phyloP scores from a whole-genome alignment of 2,888 invertebrate species.

The Operophtera brumata region DNA sequence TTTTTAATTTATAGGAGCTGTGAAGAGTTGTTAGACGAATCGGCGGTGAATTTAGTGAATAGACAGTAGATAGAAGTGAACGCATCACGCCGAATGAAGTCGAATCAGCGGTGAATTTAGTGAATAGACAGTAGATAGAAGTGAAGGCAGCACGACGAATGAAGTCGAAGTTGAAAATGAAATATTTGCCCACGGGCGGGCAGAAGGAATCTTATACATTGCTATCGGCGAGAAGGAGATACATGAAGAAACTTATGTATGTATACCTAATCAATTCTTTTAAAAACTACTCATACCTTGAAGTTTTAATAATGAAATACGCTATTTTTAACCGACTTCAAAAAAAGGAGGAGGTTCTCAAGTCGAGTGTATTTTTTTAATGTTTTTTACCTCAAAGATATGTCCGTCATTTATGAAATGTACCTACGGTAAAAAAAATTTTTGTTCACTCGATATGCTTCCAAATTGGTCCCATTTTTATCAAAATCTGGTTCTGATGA shows the following conservation, averaged over 20 bases:
- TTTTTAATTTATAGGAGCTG: slow-evolving; percentile 62
- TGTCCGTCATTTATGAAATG: too few species aligned
- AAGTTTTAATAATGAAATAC: too few species aligned
- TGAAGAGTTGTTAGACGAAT: slow-evolving; percentile 31
- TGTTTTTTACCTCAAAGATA: too few species aligned
- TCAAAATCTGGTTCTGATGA: too few species aligned
- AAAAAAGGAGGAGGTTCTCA: too few species aligned
- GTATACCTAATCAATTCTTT: slow-evolving; percentile 49
- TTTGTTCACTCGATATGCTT: too few species aligned
- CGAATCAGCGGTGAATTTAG: slow-evolving; percentile 29
- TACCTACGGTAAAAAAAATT: too few species aligned
- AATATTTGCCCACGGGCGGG: slow-evolving; percentile 81
- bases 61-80: slow-evolving; percentile 36
- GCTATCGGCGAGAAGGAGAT: slow-evolving; percentile 81
- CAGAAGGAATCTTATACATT: slow-evolving; percentile 82
- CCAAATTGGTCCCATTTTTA: too few species aligned
- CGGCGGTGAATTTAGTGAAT: slow-evolving; percentile 32
- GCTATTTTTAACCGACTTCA: too few species aligned
- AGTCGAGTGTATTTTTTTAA: too few species aligned
- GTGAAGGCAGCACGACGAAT: slow-evolving; percentile 52
- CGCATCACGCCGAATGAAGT: slow-evolving; percentile 53
- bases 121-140: slow-evolving; percentile 33
- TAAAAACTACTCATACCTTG: not conserved
- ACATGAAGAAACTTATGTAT: slow-evolving; percentile 85
- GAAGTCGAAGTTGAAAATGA: slow-evolving; percentile 81